Base-by-base conservation (phyloP, 2,113 vertebrate species). In the Odobenus rosmarus region DNA sequence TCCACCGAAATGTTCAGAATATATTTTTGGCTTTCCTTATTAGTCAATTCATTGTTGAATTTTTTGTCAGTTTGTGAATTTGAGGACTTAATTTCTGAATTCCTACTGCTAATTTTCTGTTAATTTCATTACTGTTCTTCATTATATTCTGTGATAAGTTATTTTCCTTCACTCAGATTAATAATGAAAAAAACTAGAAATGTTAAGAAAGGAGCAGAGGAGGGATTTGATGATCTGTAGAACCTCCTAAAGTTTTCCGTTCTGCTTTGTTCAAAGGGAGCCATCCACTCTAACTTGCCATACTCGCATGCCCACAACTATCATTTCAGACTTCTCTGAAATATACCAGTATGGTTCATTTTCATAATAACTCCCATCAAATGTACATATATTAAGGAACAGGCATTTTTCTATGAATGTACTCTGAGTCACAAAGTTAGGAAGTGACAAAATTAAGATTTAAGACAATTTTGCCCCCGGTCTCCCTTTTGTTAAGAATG, bases 201-300 rank as follows among this genome's bases (percentile, higher is more conserved):
- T 57, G 0, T 28, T 46, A 46, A 26, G 31, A 72, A 51, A 46
- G 1, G 5, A 39, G 9, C 7, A n/a, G 33, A 71, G 21, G 33
- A 49, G 2, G 7, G 6, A 21, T 3, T 55, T 42, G 26, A 19
- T 0, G 0, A 14, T 81, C 2, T 23, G 1, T 69, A 14, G 83
- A 77, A 36, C 4, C 14, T 59, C 6, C 19, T 28, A 5, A 19
- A 59, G 9, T 0, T 51, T 7, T 3, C 0, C 19, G 4, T 11
- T 31, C 9, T 80, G 39, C 4, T 39, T 59, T 15, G 6, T 59
- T 69, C 19, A 19, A 8, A 64, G 18, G 19, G 18, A n/a, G 15
- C 4, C 24, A n/a, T 74, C 28, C 36, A 36, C 1, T 71, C 4
- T 36, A 12, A 21, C 12, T 42, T 59, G n/a, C 12, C 24, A 0